Evolutionary conservation across 2,797 vertebrate genomes (phyloP).

Genomic region (Alectoris magna): DNA sequence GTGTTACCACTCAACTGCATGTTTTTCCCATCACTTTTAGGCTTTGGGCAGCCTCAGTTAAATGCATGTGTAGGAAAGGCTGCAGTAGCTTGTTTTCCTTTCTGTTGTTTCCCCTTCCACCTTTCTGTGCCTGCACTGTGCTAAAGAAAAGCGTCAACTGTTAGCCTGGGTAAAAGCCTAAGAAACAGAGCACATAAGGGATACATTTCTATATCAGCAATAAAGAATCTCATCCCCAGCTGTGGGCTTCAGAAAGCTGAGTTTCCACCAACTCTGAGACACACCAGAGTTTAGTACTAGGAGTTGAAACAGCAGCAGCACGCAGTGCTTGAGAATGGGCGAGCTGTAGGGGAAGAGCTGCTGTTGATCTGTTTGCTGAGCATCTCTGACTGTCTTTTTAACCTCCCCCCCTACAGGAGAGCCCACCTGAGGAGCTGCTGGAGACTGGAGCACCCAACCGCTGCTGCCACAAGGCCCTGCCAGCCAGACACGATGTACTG

Average conservation of each 20-base stretch:
- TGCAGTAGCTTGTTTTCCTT: background rate
- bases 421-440: slow-evolving; percentile 48
- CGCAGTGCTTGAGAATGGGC: slow-evolving; percentile 3
- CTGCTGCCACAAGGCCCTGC: slow-evolving; percentile 56
- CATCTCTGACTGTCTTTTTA: slow-evolving; percentile 64
- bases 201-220: accelerated
- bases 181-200: background rate
- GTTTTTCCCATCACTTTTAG: background rate
- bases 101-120: background rate
- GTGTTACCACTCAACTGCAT: background rate
- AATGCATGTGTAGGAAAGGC: accelerated
- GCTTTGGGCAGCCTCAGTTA: background rate
- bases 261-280: background rate
- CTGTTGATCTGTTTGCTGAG: background rate
- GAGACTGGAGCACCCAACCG: slow-evolving; percentile 47
- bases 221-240: background rate
- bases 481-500: slow-evolving; percentile 91
- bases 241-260: background rate
- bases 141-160: background rate
- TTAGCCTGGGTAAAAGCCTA: background rate
- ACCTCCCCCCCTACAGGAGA: slow-evolving; percentile 46
- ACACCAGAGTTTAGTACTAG: background rate
- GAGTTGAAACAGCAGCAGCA: background rate
- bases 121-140: background rate
- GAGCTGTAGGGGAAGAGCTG: slow-evolving; percentile 51